A percentile compares a stretch with the other conserved stretches of the same genome.
Evolutionary conservation across 2,113 vertebrate genomes (phyloP).

Genomic region (Oncorhynchus masou): DNA sequence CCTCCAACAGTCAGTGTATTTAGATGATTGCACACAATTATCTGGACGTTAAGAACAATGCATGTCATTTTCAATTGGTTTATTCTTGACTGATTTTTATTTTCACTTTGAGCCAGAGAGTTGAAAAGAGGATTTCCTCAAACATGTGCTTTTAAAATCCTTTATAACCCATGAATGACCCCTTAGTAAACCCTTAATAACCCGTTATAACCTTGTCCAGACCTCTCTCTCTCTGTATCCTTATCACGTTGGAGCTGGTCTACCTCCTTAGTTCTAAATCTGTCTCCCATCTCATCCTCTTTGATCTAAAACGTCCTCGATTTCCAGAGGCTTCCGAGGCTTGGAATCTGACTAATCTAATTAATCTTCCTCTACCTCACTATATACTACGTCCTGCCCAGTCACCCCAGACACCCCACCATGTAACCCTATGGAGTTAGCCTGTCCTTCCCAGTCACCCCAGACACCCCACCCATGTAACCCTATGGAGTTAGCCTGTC

Average conservation of each 20-base stretch:
- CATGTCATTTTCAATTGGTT: neutral
- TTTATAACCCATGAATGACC: conserved; percentile 13
- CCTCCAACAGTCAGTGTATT: neutral
- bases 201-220: conserved; percentile 55
- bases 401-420: neutral
- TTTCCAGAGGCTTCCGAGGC: too few species aligned
- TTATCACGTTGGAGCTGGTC: conserved; percentile 48
- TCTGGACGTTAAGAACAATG: neutral
- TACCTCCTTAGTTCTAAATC: conserved; percentile 51
- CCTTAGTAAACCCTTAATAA: conserved; percentile 38
- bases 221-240: conserved; percentile 38
- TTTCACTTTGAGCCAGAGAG: neutral
- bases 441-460: neutral
- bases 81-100: neutral
- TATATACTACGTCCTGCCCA: neutral
- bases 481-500: too few species aligned
- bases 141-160: neutral
- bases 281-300: conserved; percentile 43
- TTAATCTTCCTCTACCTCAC: neutral
- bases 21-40: neutral
- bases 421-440: neutral
- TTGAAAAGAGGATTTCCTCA: too few species aligned
- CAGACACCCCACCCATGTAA: too few species aligned
- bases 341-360: neutral
- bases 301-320: conserved; percentile 12